A percentile compares a stretch with the other conserved stretches of the same genome.
phyloP scores from a whole-genome alignment of 2,797 vertebrate genomes.

The Ctenopoma kingsleyae region DNA sequence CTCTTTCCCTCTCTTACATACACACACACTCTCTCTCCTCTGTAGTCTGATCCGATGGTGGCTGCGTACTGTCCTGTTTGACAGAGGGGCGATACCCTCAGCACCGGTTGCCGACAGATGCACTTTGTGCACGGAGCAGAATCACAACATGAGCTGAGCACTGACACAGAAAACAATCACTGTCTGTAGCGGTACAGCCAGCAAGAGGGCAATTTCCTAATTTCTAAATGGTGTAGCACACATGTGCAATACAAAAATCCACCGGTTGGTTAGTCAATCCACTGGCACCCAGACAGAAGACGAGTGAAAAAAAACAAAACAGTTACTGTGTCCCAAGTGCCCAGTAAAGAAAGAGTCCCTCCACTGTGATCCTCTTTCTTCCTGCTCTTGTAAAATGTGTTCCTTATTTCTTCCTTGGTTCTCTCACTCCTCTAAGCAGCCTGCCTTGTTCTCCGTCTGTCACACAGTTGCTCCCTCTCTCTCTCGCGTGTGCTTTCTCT shows the following conservation, averaged over 20 bases:
- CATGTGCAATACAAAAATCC: constrained; percentile 59
- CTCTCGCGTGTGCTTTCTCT: constrained; percentile 52
- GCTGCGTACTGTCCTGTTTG: constrained; percentile 72
- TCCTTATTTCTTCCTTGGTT: constrained; percentile 77
- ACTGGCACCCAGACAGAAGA: constrained; percentile 60
- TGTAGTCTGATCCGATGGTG: constrained; percentile 68
- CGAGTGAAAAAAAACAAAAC: constrained; percentile 51
- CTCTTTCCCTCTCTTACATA: constrained; percentile 48
- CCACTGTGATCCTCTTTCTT: constrained; percentile 76
- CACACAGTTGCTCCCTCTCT: constrained; percentile 61
- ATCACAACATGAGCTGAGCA: constrained; percentile 41
- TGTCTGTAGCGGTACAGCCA: constrained; percentile 49
- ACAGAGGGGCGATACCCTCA: constrained; percentile 74
- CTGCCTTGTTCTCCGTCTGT: constrained; percentile 73
- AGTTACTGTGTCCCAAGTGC: constrained; percentile 73
- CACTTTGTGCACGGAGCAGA: constrained; percentile 68
- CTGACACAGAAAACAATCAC: constrained; percentile 54
- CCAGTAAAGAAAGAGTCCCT: constrained; percentile 74
- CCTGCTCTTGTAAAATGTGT: constrained; percentile 79
- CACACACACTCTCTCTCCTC: constrained; percentile 55
- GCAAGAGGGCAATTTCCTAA: constrained; percentile 49
- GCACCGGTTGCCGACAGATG: constrained; percentile 72
- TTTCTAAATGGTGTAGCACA: constrained; percentile 58
- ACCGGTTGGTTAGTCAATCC: constrained; percentile 69
- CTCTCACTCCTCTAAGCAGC: constrained; percentile 78